Base-by-base conservation (phyloP, 1,140 invertebrate species). In the Brachionus calyciflorus region DNA sequence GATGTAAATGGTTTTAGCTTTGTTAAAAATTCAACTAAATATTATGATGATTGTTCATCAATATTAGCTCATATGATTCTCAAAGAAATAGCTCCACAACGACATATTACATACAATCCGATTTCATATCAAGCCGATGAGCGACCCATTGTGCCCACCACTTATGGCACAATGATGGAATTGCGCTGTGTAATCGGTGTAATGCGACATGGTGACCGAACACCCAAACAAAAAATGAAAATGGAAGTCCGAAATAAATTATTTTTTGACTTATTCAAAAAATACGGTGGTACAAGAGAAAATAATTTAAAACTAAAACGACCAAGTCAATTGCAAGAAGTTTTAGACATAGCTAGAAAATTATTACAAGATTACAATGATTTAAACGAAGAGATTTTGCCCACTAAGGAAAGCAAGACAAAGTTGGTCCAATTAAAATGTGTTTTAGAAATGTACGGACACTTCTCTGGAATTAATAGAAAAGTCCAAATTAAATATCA, bases 221-320 rank as follows among this genome's bases (percentile, higher is more conserved):
- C 96, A 10, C 97, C 97, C 0, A 99, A 99, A 85, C 97, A 99
- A 85, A 99, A 99, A 86, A 99, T 99, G 96, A 99, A 99, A 86
- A 94, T 99, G 80, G 95, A 98, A 89, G 96, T 99, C n/a, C 89
- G 94, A 76, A 94, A 99, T 89, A 92, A 91, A 30, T 96, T 95
- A 91, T 98, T 99, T 86, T 99, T 99, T 86, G 93, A 96, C 82
- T 92, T 99, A 80, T 99, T 98, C 86, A 91, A 94, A 81, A 98
- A 98, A 82, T 97, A 98, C 83, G 93, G 95, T 79, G 95, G 95
- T 0, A 93, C 91, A 79, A 94, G 93, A 81, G 90, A 93, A 70
- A 93, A 93, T 0, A 95, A 98, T 81, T 91, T 99, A 0, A 99
- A 99, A 85, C 86, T 99, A 78, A 99, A 99, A 85, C 90, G 93